These are phyloP conservation scores for Thymallus thymallus DNA, from an alignment of 2,113 vertebrate genomes.

Conservation along the genomic window DNA sequence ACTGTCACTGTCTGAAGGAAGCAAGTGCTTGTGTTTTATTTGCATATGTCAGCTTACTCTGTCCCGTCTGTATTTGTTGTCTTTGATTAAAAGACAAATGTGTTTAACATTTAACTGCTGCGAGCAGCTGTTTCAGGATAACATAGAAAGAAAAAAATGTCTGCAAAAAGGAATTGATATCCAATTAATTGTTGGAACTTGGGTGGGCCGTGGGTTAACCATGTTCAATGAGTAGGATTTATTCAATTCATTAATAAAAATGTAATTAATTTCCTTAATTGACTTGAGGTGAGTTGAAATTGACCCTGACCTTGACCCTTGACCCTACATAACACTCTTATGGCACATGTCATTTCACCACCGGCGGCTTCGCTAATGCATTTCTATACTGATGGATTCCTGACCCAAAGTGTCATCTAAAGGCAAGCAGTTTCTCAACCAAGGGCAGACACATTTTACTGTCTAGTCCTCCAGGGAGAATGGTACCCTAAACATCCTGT, in stretches of 20 bases:
- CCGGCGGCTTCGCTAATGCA: slow-evolving; percentile 53
- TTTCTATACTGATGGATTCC: slow-evolving; percentile 62
- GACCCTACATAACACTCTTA: slow-evolving; percentile 48
- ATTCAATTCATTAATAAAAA: slow-evolving; percentile 17
- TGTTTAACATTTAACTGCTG: slow-evolving; percentile 10
- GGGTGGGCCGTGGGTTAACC: neutral
- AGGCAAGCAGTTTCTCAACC: slow-evolving; percentile 6
- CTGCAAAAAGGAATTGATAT: slow-evolving; percentile 35
- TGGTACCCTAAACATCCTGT: too few relatives aligned
- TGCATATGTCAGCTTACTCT: slow-evolving; percentile 40
- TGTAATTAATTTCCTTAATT: slow-evolving; percentile 50
- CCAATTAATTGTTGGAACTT: slow-evolving; percentile 20
- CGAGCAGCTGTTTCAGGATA: neutral
- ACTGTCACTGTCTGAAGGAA: slow-evolving; percentile 6
- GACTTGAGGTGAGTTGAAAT: slow-evolving; percentile 52
- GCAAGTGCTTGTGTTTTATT: slow-evolving; percentile 38
- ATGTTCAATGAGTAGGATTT: neutral
- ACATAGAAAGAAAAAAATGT: neutral
- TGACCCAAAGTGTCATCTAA: slow-evolving; percentile 48
- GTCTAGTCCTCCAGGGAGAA: slow-evolving; percentile 17
- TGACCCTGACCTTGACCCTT: slow-evolving; percentile 40
- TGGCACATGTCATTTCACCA: slow-evolving; percentile 55
- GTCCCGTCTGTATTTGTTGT: slow-evolving; percentile 54
- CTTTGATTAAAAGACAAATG: slow-evolving; percentile 50
- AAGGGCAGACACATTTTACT: slow-evolving; percentile 54